Evolutionary conservation across 2,888 invertebrate genomes (phyloP), one percentile per base, ranked within the genome.

Genomic region (Slavum lentiscoides): DNA sequence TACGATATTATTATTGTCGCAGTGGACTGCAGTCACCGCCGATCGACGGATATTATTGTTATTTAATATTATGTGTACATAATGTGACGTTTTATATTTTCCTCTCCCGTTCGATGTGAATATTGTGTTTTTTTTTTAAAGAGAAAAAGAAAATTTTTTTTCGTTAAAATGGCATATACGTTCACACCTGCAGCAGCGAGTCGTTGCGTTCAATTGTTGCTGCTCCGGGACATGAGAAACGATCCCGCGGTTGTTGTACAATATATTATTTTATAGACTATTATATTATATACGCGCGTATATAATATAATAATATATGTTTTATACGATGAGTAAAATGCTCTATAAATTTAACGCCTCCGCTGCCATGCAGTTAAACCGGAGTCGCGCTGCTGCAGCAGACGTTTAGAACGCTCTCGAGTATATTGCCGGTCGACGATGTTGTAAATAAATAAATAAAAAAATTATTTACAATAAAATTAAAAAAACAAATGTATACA

Each of bases 311-410:
- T 43, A 9, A 9, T 9, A 30, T 68, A 61, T n/a, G 8, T 58
- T 59, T 8, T 59, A n/a, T 37, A 62, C 77, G 30, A 30, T 49
- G 59, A 39, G 43, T 43, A 55, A 80, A 72, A 72, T 55, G 53
- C 23, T 80, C 80, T 80, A 80, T 80, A 80, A 80, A 80, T 80
- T 80, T 72, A 80, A 80, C 80, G 80, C 80, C 72, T 55, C 64
- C 72, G 64, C 55, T 11, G 64, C 19, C 49, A n/a, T n/a, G 53
- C 39, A 13, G 77, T 70, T 23, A 30, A 76, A 80, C 72, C 55
- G 43, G 69, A 70, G 66, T 55, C 21, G 72, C 30, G 30, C 1
- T 30, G 30, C 30, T 2, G 30, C n/a, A 30, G 4, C 11, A 64
- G 72, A 72, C 72, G 70, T 80, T 80, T 80, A 80, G 80, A 80